These are phyloP conservation scores for Phaethon lepturus DNA, from an alignment of 2,113 vertebrate species.

Conservation along the genomic window DNA sequence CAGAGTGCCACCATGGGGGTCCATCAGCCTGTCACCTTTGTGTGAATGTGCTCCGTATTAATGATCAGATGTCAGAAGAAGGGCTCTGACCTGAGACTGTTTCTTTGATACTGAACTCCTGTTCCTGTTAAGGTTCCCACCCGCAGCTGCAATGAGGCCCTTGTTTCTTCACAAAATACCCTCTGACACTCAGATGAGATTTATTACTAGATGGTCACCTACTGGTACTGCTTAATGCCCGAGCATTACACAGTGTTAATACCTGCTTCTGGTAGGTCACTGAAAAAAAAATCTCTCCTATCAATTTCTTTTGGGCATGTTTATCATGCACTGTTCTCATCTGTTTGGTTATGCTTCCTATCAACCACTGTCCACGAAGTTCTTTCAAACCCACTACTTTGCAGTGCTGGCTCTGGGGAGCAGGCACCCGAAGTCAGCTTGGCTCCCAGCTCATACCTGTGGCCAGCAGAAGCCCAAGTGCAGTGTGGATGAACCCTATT, in stretches of 20 bases:
- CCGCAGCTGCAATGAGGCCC: not conserved
- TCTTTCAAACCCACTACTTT: not conserved
- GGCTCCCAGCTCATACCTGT: not conserved
- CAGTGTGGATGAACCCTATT: not conserved
- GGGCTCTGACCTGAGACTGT: not conserved
- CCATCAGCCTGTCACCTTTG: not conserved
- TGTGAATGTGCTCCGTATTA: not conserved
- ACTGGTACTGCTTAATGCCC: not conserved
- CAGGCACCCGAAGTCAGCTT: not conserved
- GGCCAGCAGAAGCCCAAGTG: not conserved
- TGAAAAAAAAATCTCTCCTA: not conserved
- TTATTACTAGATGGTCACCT: not conserved
- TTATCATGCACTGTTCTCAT: not conserved
- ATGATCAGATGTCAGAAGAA: not conserved
- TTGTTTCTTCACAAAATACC: not conserved
- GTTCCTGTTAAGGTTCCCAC: not conserved
- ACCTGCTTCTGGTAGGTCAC: not conserved
- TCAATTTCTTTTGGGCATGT: not conserved
- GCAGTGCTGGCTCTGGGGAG: not conserved
- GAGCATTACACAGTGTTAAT: not conserved
- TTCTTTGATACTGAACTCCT: not conserved
- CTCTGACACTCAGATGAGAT: not conserved
- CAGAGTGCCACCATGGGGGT: not conserved
- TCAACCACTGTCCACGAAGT: not conserved
- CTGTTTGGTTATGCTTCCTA: not conserved